Evolutionary conservation across 2,888 invertebrate species (phyloP), one percentile per base, ranked within the genome.

Genomic region (Melieria crassipennis): DNA sequence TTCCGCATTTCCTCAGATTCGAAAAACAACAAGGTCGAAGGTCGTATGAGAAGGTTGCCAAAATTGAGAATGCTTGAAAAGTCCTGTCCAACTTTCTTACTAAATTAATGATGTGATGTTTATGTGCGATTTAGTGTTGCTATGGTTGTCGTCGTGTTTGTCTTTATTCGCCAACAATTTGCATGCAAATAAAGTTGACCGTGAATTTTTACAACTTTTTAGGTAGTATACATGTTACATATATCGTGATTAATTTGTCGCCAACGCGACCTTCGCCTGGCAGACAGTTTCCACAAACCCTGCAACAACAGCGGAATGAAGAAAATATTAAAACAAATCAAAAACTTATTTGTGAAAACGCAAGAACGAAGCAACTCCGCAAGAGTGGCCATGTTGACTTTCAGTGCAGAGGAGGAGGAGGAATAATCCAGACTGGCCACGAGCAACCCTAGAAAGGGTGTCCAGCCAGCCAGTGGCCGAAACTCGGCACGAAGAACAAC

Each of bases 171-270:
- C 16, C 64, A 65, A 16, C 48, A 65, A 56, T 65, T 65, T 57
- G 48, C 67, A 60, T 67, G 50, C 58, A 65, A 65, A 70, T 65
- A 30, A 2, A 30, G 52, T 63, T 70, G 70, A 65, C 70, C 70
- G 65, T 70, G 70, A 65, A 70, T 60, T 55, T 65, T 70, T 65
- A 75, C 16, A 30, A 30, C 2, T 30, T 30, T 30, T 30, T 30
- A 30, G 30, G 3, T 30, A 30, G 2, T 30, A 30, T 30, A 30
- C 2, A 30, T 30, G 30, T 82, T 77, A 81, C 30, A 30, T 79
- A 42, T 30, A 81, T 78, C 76, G 73, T 79, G 79, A 80, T 80
- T 80, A 82, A 82, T 81, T 82, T 75, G 75, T 75, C 76, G 63
- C 74, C 72, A 75, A 66, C 74, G 66, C 68, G 75, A 70, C 70